Evolutionary conservation across 2,113 vertebrate genomes (phyloP).

Genomic region (Cryptotis parvus): DNA sequence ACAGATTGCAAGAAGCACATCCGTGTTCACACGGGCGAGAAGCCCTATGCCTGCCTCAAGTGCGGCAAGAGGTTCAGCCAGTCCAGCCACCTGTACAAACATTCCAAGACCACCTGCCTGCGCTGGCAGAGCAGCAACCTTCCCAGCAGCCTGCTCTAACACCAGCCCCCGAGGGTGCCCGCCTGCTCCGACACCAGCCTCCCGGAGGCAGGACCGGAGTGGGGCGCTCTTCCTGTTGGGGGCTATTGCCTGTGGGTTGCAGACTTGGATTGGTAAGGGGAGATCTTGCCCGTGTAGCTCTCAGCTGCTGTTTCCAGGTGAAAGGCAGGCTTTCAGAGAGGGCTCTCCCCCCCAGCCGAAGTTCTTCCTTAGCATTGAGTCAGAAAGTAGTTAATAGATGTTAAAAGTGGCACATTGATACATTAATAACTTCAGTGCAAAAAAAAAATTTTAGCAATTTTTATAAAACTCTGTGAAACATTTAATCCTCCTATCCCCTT

Average conservation of each 20-base stretch:
- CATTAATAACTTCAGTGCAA: constrained; percentile 80
- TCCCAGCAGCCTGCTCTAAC: constrained; percentile 93
- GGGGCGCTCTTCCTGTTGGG: not conserved
- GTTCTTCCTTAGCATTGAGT: constrained; percentile 76
- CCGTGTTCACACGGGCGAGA: constrained; percentile 97
- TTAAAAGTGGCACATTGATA: constrained; percentile 74
- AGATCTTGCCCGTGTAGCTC: not conserved
- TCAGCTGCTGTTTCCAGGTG: constrained; percentile 1
- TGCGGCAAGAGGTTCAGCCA: constrained; percentile 98
- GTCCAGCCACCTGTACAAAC: constrained; percentile 98
- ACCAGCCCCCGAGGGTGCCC: not conserved
- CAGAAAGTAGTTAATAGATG: constrained; percentile 72
- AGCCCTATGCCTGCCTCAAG: constrained; percentile 98
- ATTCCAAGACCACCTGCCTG: constrained; percentile 98
- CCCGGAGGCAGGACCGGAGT: not conserved
- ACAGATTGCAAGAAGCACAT: constrained; percentile 99
- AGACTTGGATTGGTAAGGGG: not conserved
- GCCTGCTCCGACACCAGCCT: constrained; percentile 87
- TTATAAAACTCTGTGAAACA: constrained; percentile 81
- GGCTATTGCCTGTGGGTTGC: not conserved
- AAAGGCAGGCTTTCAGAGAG: not conserved
- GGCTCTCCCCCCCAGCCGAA: constrained; percentile 22
- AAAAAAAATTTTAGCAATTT: constrained; percentile 77
- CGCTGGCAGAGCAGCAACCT: constrained; percentile 98
- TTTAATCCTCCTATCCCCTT: constrained; percentile 83